phyloP scores from a whole-genome alignment of 2,797 vertebrate genomes.

The Lithobates pipiens region DNA sequence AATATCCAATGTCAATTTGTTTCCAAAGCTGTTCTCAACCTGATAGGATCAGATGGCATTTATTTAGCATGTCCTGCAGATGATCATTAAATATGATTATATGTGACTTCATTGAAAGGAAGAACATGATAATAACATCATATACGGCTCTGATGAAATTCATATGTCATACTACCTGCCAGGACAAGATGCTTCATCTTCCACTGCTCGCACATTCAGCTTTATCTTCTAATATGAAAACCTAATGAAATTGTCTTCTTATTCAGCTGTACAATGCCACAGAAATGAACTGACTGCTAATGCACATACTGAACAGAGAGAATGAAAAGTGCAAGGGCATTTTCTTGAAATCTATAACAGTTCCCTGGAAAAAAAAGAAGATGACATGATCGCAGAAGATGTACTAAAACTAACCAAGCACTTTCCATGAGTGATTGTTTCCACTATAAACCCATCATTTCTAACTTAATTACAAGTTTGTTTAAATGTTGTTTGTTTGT shows the following conservation, averaged over 20 bases:
- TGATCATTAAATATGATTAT: conserved; percentile 58
- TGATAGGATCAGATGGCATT: conserved; percentile 40
- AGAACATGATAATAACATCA: conserved; percentile 57
- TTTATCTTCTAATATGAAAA: conserved; percentile 60
- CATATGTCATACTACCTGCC: conserved; percentile 59
- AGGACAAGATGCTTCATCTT: conserved; percentile 58
- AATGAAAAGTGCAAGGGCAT: conserved; percentile 54
- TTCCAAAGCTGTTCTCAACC: conserved; percentile 25
- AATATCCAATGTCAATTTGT: conserved; percentile 33
- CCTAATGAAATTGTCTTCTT: conserved; percentile 62
- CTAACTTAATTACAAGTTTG: conserved; percentile 8
- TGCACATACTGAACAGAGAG: conserved; percentile 41
- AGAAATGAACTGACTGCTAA: conserved; percentile 57
- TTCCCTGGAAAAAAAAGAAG: conserved; percentile 30
- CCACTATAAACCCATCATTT: conserved; percentile 7
- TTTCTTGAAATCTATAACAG: conserved; percentile 46
- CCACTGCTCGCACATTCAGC: conserved; percentile 44
- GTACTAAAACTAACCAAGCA: conserved; percentile 1
- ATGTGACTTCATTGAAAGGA: conserved; percentile 50
- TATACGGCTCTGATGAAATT: conserved; percentile 55
- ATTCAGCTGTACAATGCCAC: conserved; percentile 52
- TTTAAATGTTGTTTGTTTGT: conserved; percentile 15
- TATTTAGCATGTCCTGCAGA: conserved; percentile 56
- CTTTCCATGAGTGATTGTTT: conserved; percentile 27
- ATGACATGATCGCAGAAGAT: conserved; percentile 1